These are phyloP conservation scores for Ophonus ardosiacus DNA, from an alignment of 2,888 invertebrate genomes.

Conservation along the genomic window DNA sequence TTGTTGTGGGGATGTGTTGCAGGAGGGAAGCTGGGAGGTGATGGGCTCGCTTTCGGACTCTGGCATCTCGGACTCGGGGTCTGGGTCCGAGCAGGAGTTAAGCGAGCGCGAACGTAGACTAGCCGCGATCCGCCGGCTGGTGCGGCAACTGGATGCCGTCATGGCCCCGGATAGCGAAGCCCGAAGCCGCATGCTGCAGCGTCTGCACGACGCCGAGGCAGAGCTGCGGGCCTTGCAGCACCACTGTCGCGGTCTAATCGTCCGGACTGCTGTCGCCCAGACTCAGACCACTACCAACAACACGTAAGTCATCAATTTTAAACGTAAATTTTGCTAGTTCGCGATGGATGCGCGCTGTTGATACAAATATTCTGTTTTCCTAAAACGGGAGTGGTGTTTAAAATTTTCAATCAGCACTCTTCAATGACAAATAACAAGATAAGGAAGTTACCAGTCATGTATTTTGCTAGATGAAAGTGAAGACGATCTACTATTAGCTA, in stretches of 20 bases:
- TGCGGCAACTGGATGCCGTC: constrained; percentile 82
- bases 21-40: constrained; percentile 65
- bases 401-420: too few species aligned
- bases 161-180: constrained; percentile 83
- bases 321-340: too few species aligned
- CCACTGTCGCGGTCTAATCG: constrained; percentile 83
- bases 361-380: too few species aligned
- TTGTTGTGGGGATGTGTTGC: constrained; percentile 74
- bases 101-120: constrained; percentile 83
- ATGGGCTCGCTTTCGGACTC: constrained; percentile 85
- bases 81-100: constrained; percentile 82
- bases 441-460: too few species aligned
- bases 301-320: constrained; percentile 68
- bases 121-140: constrained; percentile 82
- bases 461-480: too few species aligned
- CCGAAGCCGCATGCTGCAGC: constrained; percentile 80
- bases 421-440: too few species aligned
- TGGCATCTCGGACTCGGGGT: constrained; percentile 88
- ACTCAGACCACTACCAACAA: constrained; percentile 64
- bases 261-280: constrained; percentile 78
- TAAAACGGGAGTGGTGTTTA: too few species aligned
- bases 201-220: constrained; percentile 84
- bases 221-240: constrained; percentile 84
- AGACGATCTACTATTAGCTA: too few species aligned
- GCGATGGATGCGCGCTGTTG: too few species aligned